Evolutionary conservation across 2,888 invertebrate species (phyloP).

Genomic region (Chalcis sispes): DNA sequence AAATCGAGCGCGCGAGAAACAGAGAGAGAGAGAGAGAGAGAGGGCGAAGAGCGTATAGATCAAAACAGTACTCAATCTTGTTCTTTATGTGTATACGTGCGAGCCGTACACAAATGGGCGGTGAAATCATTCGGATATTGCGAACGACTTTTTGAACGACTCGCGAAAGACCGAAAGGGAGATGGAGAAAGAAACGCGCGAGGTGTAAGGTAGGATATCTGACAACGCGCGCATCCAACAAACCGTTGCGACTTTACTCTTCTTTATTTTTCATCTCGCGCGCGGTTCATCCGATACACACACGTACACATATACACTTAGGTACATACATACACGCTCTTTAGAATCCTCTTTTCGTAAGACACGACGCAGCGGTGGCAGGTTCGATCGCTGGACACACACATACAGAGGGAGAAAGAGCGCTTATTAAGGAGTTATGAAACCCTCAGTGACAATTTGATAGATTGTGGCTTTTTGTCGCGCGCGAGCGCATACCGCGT

Average conservation of each 20-base stretch:
- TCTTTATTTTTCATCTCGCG: neutral
- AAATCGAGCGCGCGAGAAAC: neutral
- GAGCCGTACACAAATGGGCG: constrained; percentile 10
- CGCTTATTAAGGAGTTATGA: constrained; percentile 67
- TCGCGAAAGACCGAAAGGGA: no score
- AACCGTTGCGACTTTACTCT: constrained; percentile 8
- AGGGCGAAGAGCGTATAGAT: constrained; percentile 42
- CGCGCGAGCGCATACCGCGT: constrained; percentile 33
- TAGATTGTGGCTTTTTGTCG: constrained; percentile 69
- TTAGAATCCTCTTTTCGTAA: constrained; percentile 32
- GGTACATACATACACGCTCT: no score
- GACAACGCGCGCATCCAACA: neutral
- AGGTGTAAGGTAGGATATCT: no score
- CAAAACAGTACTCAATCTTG: constrained; percentile 55
- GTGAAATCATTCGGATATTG: constrained; percentile 31
- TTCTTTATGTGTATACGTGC: neutral
- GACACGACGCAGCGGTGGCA: neutral
- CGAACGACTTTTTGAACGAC: constrained; percentile 45
- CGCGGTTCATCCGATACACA: neutral
- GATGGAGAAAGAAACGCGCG: no score
- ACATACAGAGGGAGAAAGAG: constrained; percentile 61
- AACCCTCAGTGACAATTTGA: constrained; percentile 73
- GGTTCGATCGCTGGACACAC: constrained; percentile 24
- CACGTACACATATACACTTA: neutral
- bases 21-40: constrained; percentile 15